A percentile compares a stretch with the other conserved stretches of the same genome.
phyloP scores from a whole-genome alignment of 2,113 vertebrate genomes.

The Penelope pileata region DNA sequence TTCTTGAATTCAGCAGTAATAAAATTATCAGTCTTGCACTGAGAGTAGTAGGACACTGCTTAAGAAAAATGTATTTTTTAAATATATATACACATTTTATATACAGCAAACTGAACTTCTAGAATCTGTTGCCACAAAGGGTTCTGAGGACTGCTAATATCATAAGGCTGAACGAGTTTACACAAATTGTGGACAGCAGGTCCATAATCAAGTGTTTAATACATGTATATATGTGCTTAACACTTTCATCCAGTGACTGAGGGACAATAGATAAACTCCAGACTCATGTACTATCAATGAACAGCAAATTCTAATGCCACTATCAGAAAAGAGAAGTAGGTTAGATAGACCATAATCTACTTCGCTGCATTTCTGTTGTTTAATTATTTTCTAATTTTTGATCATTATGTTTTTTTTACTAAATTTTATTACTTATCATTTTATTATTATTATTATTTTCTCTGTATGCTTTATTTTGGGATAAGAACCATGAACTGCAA shows the following conservation, averaged over 20 bases:
- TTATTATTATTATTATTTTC: not conserved
- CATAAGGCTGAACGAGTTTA: not conserved
- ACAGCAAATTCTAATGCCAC: not conserved
- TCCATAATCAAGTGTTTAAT: not conserved
- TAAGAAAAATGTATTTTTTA: not conserved
- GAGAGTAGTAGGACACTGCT: not conserved
- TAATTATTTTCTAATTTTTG: not conserved
- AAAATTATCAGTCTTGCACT: not conserved
- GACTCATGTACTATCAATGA: not conserved
- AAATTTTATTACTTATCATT: too few relatives aligned
- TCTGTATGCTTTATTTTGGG: not conserved
- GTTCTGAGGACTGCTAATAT: not conserved
- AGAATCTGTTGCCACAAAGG: not conserved
- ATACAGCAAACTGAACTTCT: not conserved
- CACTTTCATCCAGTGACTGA: not conserved
- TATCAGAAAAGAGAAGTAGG: not conserved
- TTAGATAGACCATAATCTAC: not conserved
- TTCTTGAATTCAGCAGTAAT: not conserved
- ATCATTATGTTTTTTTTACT: not conserved
- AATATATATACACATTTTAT: too few relatives aligned
- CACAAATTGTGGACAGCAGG: not conserved
- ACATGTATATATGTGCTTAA: too few relatives aligned
- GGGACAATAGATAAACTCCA: not conserved
- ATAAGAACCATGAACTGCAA: not conserved
- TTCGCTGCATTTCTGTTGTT: not conserved